Evolutionary conservation across 2,113 vertebrate species (phyloP), one percentile per base, ranked within the genome.

Genomic region (Artemisiospiza belli): DNA sequence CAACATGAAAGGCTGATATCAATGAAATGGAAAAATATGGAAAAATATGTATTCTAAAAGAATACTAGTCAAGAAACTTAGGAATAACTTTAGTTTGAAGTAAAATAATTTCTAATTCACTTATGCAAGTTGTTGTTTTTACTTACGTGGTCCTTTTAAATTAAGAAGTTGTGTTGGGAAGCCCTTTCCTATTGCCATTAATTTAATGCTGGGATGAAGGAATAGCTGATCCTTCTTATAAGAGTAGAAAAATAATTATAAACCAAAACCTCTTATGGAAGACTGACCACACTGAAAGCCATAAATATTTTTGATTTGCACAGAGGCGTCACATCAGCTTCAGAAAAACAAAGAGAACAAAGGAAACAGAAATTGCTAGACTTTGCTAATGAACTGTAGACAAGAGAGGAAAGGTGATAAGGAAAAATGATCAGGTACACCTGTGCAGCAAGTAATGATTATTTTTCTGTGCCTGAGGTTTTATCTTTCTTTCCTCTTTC

Each of bases 381-480:
- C 22, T 20, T 89, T 54, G 31, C 19, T 69, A 80, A 62, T 57
- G 33, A 80, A 67, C 57, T 74, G 74, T 44, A 80, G 72, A 61
- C 41, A 63, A 55, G 51, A 90, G 27, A 62, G 25, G 57, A 83
- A 86, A 73, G 41, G 15, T 41, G 17, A 79, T 61, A 52, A 67
- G 77, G 43, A 58, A 46, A 90, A 85, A 92, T 62, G 21, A 80
- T 80, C 86, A 89, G 52, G 30, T 86, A 61, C 33, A 92, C 10
- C 44, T 95, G 57, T 92, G 90, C 83, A 78, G 67, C 22, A 35
- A 86, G 15, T 70, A 90, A 80, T 37, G 24, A 67, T 77, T 74
- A 61, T 52, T 93, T 89, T 90, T 74, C 64, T 78, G 54, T 86
- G 94, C 77, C 75, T 88, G 82, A 92, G 67, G 20, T 88, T 95